A percentile compares a stretch with the other conserved stretches of the same genome.
Conservation (phyloP, 2,113 vertebrate genomes). For the Calypte anna region DNA sequence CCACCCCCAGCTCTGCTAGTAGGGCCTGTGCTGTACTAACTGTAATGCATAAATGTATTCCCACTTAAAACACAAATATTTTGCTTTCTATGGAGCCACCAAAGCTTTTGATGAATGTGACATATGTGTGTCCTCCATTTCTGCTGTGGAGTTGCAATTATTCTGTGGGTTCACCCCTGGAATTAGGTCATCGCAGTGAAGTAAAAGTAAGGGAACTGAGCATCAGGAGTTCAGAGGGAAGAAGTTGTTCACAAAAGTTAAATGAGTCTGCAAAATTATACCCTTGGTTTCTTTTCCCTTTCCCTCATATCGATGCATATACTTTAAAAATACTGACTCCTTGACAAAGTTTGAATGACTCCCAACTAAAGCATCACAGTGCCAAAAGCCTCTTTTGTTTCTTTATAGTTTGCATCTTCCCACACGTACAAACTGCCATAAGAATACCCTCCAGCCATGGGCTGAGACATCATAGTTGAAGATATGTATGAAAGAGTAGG, state of each 20-base stretch:
- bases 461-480: not conserved
- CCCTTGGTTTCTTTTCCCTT: not conserved
- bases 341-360: not conserved
- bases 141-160: not conserved
- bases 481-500: not conserved
- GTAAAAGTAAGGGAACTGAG: not conserved
- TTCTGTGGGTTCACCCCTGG: not conserved
- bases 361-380: not conserved
- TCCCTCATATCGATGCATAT: not conserved
- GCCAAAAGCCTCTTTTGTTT: slow-evolving; percentile 18
- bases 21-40: not conserved
- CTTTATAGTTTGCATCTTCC: slow-evolving; percentile 10
- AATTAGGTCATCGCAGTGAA: not conserved
- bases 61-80: not conserved
- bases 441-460: not conserved
- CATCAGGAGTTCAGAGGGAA: not conserved
- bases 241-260: not conserved
- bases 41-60: not conserved
- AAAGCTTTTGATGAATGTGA: not conserved
- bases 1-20: not conserved
- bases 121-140: not conserved
- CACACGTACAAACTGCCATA: not conserved
- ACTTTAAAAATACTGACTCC: not conserved
- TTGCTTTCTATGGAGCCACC: not conserved
- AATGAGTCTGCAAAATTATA: not conserved